Evolutionary conservation across 2,888 invertebrate species (phyloP).

Genomic region (Cheilosia scutellata): DNA sequence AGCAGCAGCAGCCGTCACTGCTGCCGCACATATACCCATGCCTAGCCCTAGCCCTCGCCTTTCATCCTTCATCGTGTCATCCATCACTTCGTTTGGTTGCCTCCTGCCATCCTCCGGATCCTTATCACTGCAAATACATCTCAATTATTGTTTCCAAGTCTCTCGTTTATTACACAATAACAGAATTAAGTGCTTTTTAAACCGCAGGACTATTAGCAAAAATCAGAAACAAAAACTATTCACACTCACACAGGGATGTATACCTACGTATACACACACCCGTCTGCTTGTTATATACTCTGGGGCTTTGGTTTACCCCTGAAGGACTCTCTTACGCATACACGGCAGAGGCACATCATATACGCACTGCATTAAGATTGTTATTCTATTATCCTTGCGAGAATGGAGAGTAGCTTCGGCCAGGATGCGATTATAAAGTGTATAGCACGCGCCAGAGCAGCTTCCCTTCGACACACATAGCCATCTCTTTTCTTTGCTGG

Average conservation of each 20-base stretch:
- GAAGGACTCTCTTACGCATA: constrained; percentile 44
- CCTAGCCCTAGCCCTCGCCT: constrained; percentile 12
- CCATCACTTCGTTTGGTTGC: neutral
- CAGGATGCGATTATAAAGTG: constrained; percentile 41
- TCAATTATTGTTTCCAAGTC: constrained; percentile 77
- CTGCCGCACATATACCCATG: constrained; percentile 22
- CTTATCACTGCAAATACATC: constrained; percentile 72
- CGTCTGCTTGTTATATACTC: constrained; percentile 31
- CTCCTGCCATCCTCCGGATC: constrained; percentile 35
- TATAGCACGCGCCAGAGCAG: constrained; percentile 56
- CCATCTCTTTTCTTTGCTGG: constrained; percentile 47
- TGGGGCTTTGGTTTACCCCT: constrained; percentile 53
- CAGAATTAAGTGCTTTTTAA: constrained; percentile 80
- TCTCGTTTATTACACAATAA: constrained; percentile 79
- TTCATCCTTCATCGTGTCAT: constrained; percentile 54
- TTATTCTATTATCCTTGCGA: constrained; percentile 71
- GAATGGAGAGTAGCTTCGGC: constrained; percentile 32
- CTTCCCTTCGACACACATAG: constrained; percentile 3
- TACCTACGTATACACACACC: neutral
- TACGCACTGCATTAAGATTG: constrained; percentile 66
- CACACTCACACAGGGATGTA: constrained; percentile 60
- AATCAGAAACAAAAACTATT: constrained; percentile 76
- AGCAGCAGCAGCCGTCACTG: constrained; percentile 64
- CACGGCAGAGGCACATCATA: constrained; percentile 11
- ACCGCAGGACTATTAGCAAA: constrained; percentile 77